Evolutionary conservation across 2,113 vertebrate species (phyloP).

Genomic region (Eidolon helvum): DNA sequence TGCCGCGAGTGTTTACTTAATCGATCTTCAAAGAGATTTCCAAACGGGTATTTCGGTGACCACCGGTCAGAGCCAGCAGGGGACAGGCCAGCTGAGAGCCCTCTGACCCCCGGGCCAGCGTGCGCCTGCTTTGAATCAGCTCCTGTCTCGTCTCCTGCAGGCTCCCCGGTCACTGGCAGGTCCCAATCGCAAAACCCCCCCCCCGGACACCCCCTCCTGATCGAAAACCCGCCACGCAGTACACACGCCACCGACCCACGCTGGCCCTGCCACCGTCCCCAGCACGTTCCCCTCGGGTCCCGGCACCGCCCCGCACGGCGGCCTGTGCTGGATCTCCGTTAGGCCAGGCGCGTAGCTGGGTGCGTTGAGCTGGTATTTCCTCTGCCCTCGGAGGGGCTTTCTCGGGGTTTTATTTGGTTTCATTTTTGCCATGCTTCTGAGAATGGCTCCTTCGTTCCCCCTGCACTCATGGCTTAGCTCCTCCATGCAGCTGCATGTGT

Average conservation of each 20-base stretch:
- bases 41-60: conserved; percentile 74
- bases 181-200: conserved; percentile 79
- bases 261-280: conserved; percentile 66
- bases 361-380: conserved; percentile 54
- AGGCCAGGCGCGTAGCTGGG: conserved; percentile 40
- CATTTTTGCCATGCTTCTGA: conserved; percentile 60
- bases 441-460: conserved; percentile 45
- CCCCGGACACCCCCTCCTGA: no score
- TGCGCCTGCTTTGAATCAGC: conserved; percentile 78
- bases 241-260: neutral
- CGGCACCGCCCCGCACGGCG: conserved; percentile 16
- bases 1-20: conserved; percentile 46
- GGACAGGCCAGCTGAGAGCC: conserved; percentile 84
- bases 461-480: neutral
- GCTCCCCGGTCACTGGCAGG: conserved; percentile 86
- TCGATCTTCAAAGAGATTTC: conserved; percentile 74
- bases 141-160: conserved; percentile 78
- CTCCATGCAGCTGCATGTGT: neutral
- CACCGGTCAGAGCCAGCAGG: conserved; percentile 66
- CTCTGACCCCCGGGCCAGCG: conserved; percentile 86
- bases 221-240: neutral
- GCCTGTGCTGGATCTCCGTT: conserved; percentile 66
- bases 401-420: conserved; percentile 70
- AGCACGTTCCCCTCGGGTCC: conserved; percentile 68
- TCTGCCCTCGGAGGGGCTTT: conserved; percentile 55